These are phyloP conservation scores for Muricea muricata DNA, from an alignment of 92 coral and sea anemone species.

Conservation along the genomic window DNA sequence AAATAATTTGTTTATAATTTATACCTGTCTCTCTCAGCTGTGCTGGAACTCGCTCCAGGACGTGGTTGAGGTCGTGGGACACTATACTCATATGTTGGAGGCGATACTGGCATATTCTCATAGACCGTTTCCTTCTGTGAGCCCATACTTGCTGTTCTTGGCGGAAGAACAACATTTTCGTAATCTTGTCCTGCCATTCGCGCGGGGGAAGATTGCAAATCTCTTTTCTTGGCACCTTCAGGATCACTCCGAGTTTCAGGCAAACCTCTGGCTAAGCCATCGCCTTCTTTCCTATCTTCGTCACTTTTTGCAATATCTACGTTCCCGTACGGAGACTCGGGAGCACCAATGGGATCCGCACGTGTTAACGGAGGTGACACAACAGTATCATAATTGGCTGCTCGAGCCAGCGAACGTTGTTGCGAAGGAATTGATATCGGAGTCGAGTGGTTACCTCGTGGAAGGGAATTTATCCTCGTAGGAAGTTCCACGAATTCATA, in stretches of 20 bases:
- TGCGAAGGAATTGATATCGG: slow-evolving; percentile 43
- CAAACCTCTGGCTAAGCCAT: slow-evolving; percentile 17
- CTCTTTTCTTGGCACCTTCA: slow-evolving; percentile 39
- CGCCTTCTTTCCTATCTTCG: background rate
- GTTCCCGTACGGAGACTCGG: slow-evolving; percentile 35
- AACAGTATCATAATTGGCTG: slow-evolving; percentile 36
- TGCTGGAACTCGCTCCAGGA: background rate
- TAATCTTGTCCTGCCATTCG: slow-evolving; percentile 5
- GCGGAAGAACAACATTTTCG: slow-evolving; percentile 24
- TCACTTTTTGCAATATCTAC: background rate
- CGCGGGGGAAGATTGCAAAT: background rate
- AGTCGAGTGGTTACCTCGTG: background rate
- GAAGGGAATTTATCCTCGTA: background rate
- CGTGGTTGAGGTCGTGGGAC: slow-evolving; percentile 16
- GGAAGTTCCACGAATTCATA: slow-evolving; percentile 45
- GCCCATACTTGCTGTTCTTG: background rate
- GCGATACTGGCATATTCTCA: slow-evolving; percentile 25
- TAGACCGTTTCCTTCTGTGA: background rate
- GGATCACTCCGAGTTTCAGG: slow-evolving; percentile 33
- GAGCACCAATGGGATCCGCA: slow-evolving; percentile 40
- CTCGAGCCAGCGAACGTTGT: slow-evolving; percentile 9
- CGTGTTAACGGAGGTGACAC: slow-evolving; percentile 38
- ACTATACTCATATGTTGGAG: slow-evolving; percentile 27
- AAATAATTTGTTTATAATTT: too few relatives aligned
- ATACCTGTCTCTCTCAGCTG: background rate